Percentiles rank a stretch among this genome's conserved stretches.
These are phyloP conservation scores for Nemurella pictetii DNA, from an alignment of 2,888 invertebrate species.

Conservation along the genomic window DNA sequence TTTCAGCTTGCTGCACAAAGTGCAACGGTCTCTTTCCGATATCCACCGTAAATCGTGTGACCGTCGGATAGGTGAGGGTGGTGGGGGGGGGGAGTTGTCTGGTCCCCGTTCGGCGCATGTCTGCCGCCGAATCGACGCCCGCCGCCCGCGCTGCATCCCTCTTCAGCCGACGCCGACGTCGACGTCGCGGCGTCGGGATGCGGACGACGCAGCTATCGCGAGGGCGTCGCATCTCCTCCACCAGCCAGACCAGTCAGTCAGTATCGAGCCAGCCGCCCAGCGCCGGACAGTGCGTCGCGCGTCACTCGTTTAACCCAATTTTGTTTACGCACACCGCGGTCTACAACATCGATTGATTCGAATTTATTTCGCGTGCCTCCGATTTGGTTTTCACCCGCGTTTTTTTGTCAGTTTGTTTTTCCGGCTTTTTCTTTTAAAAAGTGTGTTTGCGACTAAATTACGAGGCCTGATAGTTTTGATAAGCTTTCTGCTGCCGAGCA, in stretches of 20 bases:
- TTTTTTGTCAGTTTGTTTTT: neutral
- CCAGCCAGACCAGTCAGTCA: neutral
- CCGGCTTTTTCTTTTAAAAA: neutral
- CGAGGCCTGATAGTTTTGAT: neutral
- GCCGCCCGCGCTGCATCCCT: slow-evolving; percentile 1
- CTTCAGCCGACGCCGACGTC: neutral
- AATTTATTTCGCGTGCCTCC: neutral
- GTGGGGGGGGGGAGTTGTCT: neutral
- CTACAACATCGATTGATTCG: neutral
- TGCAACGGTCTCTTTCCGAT: too few relatives aligned
- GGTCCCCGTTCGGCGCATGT: neutral
- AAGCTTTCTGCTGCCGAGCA: neutral
- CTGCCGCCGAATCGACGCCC: neutral
- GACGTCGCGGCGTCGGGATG: slow-evolving; percentile 1
- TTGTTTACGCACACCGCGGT: neutral
- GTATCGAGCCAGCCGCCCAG: slow-evolving; percentile 14
- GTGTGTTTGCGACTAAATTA: neutral
- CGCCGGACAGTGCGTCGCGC: neutral
- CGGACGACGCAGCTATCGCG: neutral
- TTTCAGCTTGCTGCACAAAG: too few relatives aligned
- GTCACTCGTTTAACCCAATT: slow-evolving; percentile 14
- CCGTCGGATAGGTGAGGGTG: neutral
- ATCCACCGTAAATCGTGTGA: neutral
- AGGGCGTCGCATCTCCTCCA: neutral
- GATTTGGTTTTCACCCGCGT: neutral